Evolutionary conservation across 30 jellyfish, hydroid and myxozoan species (phyloP).

Genomic region (Turritopsis rubra): DNA sequence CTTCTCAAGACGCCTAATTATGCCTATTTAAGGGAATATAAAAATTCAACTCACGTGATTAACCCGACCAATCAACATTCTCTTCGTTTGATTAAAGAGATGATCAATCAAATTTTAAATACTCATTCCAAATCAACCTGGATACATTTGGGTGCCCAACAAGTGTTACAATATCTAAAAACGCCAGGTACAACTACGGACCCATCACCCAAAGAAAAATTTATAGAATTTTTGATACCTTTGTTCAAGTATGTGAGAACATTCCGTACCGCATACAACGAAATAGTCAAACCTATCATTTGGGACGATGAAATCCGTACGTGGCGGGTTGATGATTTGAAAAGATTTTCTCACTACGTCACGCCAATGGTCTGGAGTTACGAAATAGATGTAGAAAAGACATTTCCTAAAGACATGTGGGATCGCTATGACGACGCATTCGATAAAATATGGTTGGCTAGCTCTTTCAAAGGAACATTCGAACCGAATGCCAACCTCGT

Average conservation of each 20-base stretch:
- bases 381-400: slow-evolving; percentile 36
- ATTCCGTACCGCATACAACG: not conserved
- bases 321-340: slow-evolving; percentile 33
- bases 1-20: slow-evolving; percentile 55
- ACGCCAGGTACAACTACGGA: slow-evolving; percentile 25
- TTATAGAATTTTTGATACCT: slow-evolving; percentile 48
- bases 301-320: slow-evolving; percentile 92
- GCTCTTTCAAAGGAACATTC: slow-evolving; percentile 78
- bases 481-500: slow-evolving; percentile 49
- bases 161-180: slow-evolving; percentile 54
- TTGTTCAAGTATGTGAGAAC: slow-evolving; percentile 37
- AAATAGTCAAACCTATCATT: slow-evolving; percentile 33
- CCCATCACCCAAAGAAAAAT: slow-evolving; percentile 30
- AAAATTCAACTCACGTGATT: slow-evolving; percentile 43
- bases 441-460: slow-evolving; percentile 61
- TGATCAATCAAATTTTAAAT: slow-evolving; percentile 37
- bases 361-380: slow-evolving; percentile 80
- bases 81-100: slow-evolving; percentile 24
- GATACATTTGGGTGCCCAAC: slow-evolving; percentile 83
- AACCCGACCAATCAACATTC: slow-evolving; percentile 60
- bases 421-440: slow-evolving; percentile 47
- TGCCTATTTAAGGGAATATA: slow-evolving; percentile 51
- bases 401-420: slow-evolving; percentile 80
- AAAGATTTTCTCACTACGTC: slow-evolving; percentile 35
- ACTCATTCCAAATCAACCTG: slow-evolving; percentile 55